These are phyloP conservation scores for Tiliacea citrago DNA, from an alignment of 2,888 invertebrate genomes.

Conservation along the genomic window DNA sequence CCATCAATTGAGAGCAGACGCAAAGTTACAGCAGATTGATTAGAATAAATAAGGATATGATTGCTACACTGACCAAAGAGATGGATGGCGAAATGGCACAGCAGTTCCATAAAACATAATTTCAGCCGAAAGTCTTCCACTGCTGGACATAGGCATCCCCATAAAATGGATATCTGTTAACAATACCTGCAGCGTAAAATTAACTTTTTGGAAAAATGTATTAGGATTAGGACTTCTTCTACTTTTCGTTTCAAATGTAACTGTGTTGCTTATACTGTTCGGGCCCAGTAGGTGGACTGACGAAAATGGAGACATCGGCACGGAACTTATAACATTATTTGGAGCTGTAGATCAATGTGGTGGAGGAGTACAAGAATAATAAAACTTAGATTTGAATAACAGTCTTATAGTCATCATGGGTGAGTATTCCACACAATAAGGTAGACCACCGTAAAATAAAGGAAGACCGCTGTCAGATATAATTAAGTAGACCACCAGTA, in stretches of 20 bases:
- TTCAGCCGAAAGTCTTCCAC: no score
- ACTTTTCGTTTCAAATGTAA: no score
- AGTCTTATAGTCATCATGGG: no score
- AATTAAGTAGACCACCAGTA: not conserved
- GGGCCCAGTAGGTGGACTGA: not conserved
- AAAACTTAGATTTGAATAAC: not conserved
- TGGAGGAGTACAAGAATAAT: not conserved
- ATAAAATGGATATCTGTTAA: no score
- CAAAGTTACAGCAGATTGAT: conserved; percentile 63
- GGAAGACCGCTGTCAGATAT: not conserved
- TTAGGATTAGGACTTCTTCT: no score
- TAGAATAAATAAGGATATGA: conserved; percentile 57
- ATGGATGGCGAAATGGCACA: conserved; percentile 8
- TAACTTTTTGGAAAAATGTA: no score
- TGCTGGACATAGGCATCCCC: no score
- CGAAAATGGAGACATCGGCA: not conserved
- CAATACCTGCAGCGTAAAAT: not conserved
- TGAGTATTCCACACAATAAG: not conserved
- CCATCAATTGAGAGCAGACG: conserved; percentile 74
- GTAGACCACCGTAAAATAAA: not conserved
- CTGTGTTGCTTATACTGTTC: no score
- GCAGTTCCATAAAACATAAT: conserved; percentile 19
- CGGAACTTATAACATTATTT: not conserved
- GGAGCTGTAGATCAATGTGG: not conserved
- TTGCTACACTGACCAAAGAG: conserved; percentile 31